phyloP scores from a whole-genome alignment of 2,113 vertebrate species.

The Arvicanthis niloticus region DNA sequence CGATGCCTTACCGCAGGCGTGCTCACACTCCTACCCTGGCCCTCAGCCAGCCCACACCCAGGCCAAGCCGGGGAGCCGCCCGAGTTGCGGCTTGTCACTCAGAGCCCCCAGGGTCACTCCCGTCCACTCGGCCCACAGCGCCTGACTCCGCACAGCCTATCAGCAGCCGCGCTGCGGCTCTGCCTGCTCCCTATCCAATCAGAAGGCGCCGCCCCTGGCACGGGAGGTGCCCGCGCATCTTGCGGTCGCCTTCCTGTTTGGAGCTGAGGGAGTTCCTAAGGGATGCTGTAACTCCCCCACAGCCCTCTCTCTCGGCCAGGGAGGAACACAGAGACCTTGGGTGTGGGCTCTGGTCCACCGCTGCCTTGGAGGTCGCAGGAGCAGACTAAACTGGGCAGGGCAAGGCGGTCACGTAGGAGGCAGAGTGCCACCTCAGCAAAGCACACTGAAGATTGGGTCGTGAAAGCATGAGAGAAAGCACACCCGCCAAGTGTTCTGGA shows the following conservation, averaged over 20 bases:
- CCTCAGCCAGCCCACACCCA: neutral
- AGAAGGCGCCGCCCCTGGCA: neutral
- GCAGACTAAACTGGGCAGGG: neutral
- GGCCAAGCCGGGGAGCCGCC: slow-evolving; percentile 1
- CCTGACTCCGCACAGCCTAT: slow-evolving; percentile 85
- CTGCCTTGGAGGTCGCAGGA: neutral
- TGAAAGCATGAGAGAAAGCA: neutral
- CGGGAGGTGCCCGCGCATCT: neutral
- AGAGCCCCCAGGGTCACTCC: slow-evolving; percentile 54
- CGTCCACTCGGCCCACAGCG: slow-evolving; percentile 82
- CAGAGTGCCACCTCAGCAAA: neutral
- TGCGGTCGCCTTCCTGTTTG: neutral
- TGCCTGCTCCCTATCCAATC: slow-evolving; percentile 78
- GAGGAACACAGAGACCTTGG: neutral
- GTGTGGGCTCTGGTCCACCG: neutral
- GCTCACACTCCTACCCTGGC: neutral
- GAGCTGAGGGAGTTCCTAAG: neutral
- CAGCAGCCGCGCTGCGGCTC: slow-evolving; percentile 70
- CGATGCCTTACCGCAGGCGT: neutral
- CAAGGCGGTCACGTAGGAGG: neutral
- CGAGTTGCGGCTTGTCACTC: slow-evolving; percentile 70
- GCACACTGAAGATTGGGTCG: neutral
- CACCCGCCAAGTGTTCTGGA: neutral
- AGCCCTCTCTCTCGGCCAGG: neutral
- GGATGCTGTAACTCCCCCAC: neutral